Percentiles rank a stretch among this genome's conserved stretches.
Evolutionary conservation across 2,113 vertebrate genomes (phyloP).

Genomic region (Micronycteris hirsuta): DNA sequence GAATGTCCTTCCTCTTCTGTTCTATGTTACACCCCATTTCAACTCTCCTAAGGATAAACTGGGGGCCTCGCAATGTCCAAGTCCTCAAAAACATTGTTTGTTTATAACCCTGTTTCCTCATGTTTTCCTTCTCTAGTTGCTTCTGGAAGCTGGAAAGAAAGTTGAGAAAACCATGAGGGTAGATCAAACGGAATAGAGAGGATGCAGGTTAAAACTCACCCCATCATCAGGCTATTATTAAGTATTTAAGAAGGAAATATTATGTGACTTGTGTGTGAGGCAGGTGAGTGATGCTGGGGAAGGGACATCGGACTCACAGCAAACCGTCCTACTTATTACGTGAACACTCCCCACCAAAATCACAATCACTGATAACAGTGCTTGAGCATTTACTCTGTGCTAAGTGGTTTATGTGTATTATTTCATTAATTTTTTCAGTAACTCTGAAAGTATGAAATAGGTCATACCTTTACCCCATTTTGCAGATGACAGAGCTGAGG

Average conservation of each 20-base stretch:
- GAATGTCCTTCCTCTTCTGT: not conserved
- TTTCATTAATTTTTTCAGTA: not conserved
- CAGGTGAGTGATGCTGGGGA: not conserved
- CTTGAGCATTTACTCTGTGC: not conserved
- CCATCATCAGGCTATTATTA: not conserved
- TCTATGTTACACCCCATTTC: not conserved
- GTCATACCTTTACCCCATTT: not conserved
- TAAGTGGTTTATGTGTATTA: not conserved
- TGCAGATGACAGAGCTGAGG: constrained; percentile 7
- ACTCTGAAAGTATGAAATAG: not conserved
- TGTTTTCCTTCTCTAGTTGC: not conserved
- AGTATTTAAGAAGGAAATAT: not conserved
- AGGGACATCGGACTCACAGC: not conserved
- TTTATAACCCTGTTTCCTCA: not conserved
- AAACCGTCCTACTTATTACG: not conserved
- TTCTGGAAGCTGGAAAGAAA: not conserved
- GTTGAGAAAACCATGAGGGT: not conserved
- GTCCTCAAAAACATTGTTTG: not conserved
- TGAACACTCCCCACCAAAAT: not conserved
- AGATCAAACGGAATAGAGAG: not conserved
- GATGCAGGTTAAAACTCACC: not conserved
- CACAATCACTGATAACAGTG: not conserved
- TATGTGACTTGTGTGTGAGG: not conserved
- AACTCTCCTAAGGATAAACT: not conserved
- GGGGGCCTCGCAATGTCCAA: not conserved